Base-by-base conservation (phyloP, 2,113 vertebrate species). In the Rhinichthys klamathensis region DNA sequence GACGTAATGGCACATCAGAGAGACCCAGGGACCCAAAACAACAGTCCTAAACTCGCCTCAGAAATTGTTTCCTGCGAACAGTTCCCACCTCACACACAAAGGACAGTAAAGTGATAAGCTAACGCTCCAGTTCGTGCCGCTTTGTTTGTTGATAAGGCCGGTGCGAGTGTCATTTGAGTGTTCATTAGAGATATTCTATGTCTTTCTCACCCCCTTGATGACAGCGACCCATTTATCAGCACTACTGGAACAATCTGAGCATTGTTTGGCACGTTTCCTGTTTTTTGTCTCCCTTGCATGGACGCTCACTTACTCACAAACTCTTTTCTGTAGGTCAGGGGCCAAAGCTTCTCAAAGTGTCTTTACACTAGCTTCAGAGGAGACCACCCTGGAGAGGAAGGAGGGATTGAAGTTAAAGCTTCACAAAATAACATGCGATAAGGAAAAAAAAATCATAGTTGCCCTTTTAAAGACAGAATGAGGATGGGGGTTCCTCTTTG, bases 241-340 rank as follows among this genome's bases (percentile, higher is more conserved):
- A 76, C 54, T 65, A 82, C 77, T 79, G 88, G 85, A 89, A 89
- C 88, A 89, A 78, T 89, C 82, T 84, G 82, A 89, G 76, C 85
- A 82, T 65, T 89, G 87, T 86, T 41, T 84, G 78, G 82, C 87
- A 76, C n/a, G 54, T 38, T 61, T 85, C 78, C 86, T 87, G 74
- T 87, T 83, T 89, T 78, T 85, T 74, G 58, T 60, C 72, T 60
- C 65, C 70, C 69, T 78, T 85, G 58, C 38, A 77, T 44, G 44
- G 46, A 73, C 54, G 16, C 49, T 84, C 88, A 84, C 84, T 30
- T 65, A 84, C 76, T 82, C 77, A 73, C 88, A 81, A 80, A 44
- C 84, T 82, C 87, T 83, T 80, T 77, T 30, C 74, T 74, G 60
- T 51, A 83, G 76, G 84, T 87, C 85, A 86, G 78, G 69, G 88